A percentile compares a stretch with the other conserved stretches of the same genome.
These are phyloP conservation scores for Hyposmocoma kahamanoa DNA, from an alignment of 1,140 invertebrate genomes.

Conservation along the genomic window DNA sequence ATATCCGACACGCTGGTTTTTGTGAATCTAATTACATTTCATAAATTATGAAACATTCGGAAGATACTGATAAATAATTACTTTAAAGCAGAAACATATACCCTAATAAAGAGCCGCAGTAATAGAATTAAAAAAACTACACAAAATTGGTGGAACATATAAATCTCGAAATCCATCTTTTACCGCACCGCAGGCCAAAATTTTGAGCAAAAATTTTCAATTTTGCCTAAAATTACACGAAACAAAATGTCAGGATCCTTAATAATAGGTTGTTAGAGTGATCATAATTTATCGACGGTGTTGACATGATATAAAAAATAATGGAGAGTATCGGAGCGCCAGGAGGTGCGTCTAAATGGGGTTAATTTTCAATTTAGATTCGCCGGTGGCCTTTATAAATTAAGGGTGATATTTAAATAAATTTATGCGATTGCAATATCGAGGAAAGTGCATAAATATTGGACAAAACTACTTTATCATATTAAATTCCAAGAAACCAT, in stretches of 20 bases:
- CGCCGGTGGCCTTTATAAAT: slow-evolving; percentile 54
- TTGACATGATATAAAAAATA: slow-evolving; percentile 57
- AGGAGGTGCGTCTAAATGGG: slow-evolving; percentile 55
- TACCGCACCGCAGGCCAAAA: slow-evolving; percentile 50
- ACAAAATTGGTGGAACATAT: slow-evolving; percentile 37
- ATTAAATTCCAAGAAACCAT: slow-evolving; percentile 17
- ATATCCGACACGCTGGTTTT: slow-evolving; percentile 2
- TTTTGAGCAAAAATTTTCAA: slow-evolving; percentile 56
- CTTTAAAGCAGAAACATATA: background rate
- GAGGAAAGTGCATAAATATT: slow-evolving; percentile 41
- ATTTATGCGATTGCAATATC: slow-evolving; percentile 29
- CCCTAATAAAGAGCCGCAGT: slow-evolving; percentile 16
- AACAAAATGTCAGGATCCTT: slow-evolving; percentile 63
- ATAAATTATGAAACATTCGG: slow-evolving; percentile 5
- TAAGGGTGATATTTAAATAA: slow-evolving; percentile 39
- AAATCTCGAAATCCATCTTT: slow-evolving; percentile 57
- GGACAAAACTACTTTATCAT: slow-evolving; percentile 34
- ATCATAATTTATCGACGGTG: slow-evolving; percentile 62
- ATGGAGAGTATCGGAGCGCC: slow-evolving; percentile 33
- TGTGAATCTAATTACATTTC: background rate
- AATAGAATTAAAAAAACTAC: slow-evolving; percentile 43
- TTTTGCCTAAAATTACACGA: slow-evolving; percentile 50
- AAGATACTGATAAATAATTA: background rate
- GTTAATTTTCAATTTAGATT: slow-evolving; percentile 65
- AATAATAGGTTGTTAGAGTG: slow-evolving; percentile 62